A percentile compares a stretch with the other conserved stretches of the same genome.
These are phyloP conservation scores for Thamnophis sirtalis DNA, from an alignment of 2,113 vertebrate genomes.

Conservation along the genomic window DNA sequence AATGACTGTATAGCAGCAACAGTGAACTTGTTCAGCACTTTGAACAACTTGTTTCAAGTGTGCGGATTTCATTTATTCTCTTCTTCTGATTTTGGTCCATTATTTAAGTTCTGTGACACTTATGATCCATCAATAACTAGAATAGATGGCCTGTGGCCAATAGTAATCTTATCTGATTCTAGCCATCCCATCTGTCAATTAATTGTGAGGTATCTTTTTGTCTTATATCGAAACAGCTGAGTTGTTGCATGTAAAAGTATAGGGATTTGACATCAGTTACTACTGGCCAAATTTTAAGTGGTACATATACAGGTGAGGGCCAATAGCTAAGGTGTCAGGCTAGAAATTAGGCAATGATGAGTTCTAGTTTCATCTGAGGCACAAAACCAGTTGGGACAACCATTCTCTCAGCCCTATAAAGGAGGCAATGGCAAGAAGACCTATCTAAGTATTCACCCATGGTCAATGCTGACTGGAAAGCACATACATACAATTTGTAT, in stretches of 20 bases:
- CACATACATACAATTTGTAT: neutral
- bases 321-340: neutral
- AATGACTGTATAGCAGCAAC: neutral
- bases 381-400: neutral
- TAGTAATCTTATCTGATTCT: neutral
- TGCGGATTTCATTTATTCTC: neutral
- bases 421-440: neutral
- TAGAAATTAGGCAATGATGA: neutral
- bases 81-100: neutral
- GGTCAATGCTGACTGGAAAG: neutral
- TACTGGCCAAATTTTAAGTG: neutral
- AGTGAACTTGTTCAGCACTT: neutral
- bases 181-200: neutral
- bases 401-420: neutral
- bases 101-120: neutral
- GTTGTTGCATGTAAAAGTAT: neutral
- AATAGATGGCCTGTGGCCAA: neutral
- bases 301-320: neutral
- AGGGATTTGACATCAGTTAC: neutral
- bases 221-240: neutral
- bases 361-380: neutral
- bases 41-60: neutral
- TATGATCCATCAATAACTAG: neutral
- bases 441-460: neutral
- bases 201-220: neutral